These are phyloP conservation scores for Bergia sp. DNA, from an alignment of 92 coral and sea anemone genomes.

Conservation along the genomic window DNA sequence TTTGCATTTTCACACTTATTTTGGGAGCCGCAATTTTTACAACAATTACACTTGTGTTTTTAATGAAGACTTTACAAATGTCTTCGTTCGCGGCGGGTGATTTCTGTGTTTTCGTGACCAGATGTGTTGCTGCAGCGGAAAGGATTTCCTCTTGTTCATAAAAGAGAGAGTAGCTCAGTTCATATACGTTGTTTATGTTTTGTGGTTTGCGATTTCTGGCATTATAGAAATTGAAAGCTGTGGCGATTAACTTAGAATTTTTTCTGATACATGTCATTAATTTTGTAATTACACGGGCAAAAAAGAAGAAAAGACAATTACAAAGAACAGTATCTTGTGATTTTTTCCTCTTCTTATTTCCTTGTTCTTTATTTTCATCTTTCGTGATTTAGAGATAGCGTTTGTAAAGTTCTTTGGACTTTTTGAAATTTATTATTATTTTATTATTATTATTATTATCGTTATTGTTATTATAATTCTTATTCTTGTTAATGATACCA, in stretches of 20 bases:
- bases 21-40: background rate
- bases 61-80: background rate
- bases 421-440: no score
- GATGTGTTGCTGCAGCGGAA: background rate
- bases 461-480: no score
- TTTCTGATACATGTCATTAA: background rate
- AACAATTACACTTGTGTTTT: background rate
- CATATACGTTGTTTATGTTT: background rate
- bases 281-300: background rate
- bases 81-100: background rate
- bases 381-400: no score
- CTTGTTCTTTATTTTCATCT: no score
- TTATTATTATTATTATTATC: no score
- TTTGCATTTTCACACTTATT: constrained; percentile 9
- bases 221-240: background rate
- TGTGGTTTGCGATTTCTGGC: background rate
- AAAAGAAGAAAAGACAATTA: no score
- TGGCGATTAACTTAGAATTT: no score
- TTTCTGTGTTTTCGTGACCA: background rate
- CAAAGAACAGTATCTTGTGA: no score
- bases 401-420: no score
- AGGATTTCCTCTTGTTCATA: background rate
- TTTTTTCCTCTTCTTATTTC: no score
- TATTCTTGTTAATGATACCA: no score
- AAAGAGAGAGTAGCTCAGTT: background rate